Base-by-base conservation (phyloP, 2,888 invertebrate species). In the Aporophyla nigra region DNA sequence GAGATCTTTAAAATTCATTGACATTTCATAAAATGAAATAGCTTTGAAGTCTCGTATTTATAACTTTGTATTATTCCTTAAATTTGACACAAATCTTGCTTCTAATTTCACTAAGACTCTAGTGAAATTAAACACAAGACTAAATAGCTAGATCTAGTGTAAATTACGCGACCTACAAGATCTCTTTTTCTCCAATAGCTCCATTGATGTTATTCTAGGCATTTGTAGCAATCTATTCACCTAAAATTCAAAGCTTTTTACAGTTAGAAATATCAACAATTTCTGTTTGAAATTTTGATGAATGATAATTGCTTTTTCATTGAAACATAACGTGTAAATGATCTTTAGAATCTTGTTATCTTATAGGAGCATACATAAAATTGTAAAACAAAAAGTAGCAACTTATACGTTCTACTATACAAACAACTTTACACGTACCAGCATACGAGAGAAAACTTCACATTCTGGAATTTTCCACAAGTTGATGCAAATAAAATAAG, bases 401-500 rank as follows among this genome's bases (percentile, higher is more conserved):
- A 19, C 1, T 19, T 19, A 19, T 33, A 19, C 4, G 53, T 53
- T 4, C n/a, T n/a, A 7, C 1, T 19, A 49, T 19, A 49, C 19
- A 24, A 21, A 63, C 24, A 62, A 24, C 1, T 21, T 12, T 53
- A 2, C 53, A 65, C 33, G 14, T 14, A 63, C 1, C 16, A 43
- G 10, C 14, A 46, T 24, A 58, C 58, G 16, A 9, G 3, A 63
- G 19, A 54, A 43, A 24, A 24, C 24, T 54, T 4, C 6, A 12
- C 27, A 49, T 16, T 24, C 9, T 27, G 54, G n/a, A 69, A 27
- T n/a, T 59, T 54, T 40, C 21, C 40, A n/a, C 19, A 54, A 54
- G 14, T 61, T 56, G 0, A 16, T 58, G 24, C 33, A 71, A 53
- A 78, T 71, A 27, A 53, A 49, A 49, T 65, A 27, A 10, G 33